phyloP scores from a whole-genome alignment of 92 coral and sea anemone genomes.

The Metridium senile region DNA sequence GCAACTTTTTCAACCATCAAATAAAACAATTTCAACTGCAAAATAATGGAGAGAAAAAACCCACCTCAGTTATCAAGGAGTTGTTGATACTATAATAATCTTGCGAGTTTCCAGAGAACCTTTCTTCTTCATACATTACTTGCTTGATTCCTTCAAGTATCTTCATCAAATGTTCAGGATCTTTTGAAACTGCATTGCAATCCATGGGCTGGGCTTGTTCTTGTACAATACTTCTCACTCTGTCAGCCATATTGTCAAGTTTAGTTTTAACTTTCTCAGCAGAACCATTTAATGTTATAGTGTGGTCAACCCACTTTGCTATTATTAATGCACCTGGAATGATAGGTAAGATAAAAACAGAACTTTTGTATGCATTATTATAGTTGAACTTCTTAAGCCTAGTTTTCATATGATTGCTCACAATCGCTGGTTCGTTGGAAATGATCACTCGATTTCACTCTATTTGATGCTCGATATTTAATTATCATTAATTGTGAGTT shows the following conservation, averaged over 20 bases:
- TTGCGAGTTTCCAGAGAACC: slow-evolving; percentile 64
- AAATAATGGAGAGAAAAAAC: too few species aligned
- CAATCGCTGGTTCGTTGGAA: too few species aligned
- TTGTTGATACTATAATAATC: slow-evolving; percentile 77
- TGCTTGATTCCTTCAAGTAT: slow-evolving; percentile 63
- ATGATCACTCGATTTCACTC: too few species aligned
- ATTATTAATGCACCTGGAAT: slow-evolving; percentile 75
- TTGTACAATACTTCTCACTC: slow-evolving; percentile 41
- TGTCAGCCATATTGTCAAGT: slow-evolving; percentile 69
- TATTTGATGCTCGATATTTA: too few species aligned
- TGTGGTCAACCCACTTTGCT: slow-evolving; percentile 80
- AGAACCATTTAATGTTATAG: slow-evolving; percentile 43
- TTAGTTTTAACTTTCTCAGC: slow-evolving; percentile 18
- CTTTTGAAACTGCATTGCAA: not conserved
- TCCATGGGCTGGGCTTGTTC: not conserved
- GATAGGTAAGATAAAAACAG: not conserved
- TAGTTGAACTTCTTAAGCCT: too few species aligned
- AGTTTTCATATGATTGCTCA: too few species aligned
- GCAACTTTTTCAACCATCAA: too few species aligned
- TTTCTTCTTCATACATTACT: slow-evolving; percentile 69
- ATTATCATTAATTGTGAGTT: too few species aligned
- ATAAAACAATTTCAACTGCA: too few species aligned
- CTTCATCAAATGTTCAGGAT: slow-evolving; percentile 42
- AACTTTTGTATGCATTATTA: too few species aligned
- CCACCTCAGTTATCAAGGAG: slow-evolving; percentile 85